A percentile compares a stretch with the other conserved stretches of the same genome.
Evolutionary conservation across 2,888 invertebrate genomes (phyloP).

Genomic region (Trachelus iudaicus): DNA sequence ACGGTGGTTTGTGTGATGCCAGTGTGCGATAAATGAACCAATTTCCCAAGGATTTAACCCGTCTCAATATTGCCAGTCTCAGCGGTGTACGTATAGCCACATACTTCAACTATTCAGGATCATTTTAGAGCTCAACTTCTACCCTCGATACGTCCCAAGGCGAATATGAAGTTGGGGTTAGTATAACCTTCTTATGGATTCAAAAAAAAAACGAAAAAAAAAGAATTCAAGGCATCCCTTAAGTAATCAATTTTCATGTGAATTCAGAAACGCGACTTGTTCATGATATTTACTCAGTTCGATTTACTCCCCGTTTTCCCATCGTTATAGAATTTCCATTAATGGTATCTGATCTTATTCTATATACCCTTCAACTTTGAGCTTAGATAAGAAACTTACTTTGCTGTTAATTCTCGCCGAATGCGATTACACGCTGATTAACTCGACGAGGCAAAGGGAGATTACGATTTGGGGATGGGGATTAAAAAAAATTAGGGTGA

Average conservation of each 20-base stretch:
- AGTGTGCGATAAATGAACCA: constrained; percentile 47
- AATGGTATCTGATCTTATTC: not conserved
- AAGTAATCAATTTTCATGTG: not conserved
- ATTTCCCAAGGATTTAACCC: constrained; percentile 47
- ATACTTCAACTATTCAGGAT: constrained; percentile 36
- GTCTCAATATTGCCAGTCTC: constrained; percentile 41
- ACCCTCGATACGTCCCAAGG: constrained; percentile 1
- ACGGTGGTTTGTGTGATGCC: constrained; percentile 26
- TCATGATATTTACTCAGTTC: not conserved
- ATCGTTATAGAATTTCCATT: not conserved
- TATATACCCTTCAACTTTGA: constrained; percentile 12
- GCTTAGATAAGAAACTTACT: constrained; percentile 16
- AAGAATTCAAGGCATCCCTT: not conserved
- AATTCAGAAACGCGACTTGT: not conserved
- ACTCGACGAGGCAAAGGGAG: constrained; percentile 6
- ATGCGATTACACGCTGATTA: constrained; percentile 17
- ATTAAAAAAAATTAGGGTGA: not conserved
- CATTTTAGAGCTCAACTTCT: constrained; percentile 35
- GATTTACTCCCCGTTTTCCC: not conserved
- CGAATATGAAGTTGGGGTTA: not conserved
- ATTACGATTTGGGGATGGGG: not conserved
- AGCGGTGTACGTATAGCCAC: constrained; percentile 30
- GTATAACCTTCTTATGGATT: not conserved
- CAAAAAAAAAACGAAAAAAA: not conserved
- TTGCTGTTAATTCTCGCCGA: constrained; percentile 5